Evolutionary conservation across 2,113 vertebrate genomes (phyloP).

Genomic region (Solea solea): DNA sequence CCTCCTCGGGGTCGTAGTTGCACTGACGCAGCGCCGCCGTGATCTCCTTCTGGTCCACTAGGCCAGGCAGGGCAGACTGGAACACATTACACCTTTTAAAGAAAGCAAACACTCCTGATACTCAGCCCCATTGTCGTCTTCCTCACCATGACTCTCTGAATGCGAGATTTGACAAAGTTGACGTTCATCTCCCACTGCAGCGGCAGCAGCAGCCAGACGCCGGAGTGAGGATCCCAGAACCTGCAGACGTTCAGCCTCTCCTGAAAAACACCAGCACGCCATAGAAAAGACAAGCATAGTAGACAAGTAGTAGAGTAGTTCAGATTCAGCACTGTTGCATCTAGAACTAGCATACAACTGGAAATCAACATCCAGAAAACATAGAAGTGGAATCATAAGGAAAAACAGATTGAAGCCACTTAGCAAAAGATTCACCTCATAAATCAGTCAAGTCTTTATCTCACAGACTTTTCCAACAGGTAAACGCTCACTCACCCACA

Average conservation of each 20-base stretch:
- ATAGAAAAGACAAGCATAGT: not conserved
- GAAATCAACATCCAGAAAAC: no score
- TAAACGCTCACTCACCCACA: no score
- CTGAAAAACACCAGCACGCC: constrained; percentile 38
- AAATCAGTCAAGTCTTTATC: no score
- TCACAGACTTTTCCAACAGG: no score
- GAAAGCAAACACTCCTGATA: not conserved
- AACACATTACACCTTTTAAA: not conserved
- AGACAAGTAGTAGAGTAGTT: not conserved
- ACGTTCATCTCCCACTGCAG: constrained; percentile 75
- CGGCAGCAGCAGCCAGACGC: constrained; percentile 74
- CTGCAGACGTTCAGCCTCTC: constrained; percentile 73
- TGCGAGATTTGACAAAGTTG: constrained; percentile 61
- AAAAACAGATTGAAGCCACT: no score
- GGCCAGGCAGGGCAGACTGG: constrained; percentile 69
- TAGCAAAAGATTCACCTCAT: no score
- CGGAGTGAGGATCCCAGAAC: constrained; percentile 71
- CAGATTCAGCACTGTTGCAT: no score
- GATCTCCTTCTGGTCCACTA: constrained; percentile 76
- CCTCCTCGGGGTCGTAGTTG: constrained; percentile 77
- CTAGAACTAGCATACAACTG: no score
- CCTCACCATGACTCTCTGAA: constrained; percentile 71
- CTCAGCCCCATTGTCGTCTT: not conserved
- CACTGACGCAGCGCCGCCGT: constrained; percentile 74
- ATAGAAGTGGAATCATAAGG: no score